phyloP scores from a whole-genome alignment of 2,888 invertebrate genomes.

The Spisula solida region DNA sequence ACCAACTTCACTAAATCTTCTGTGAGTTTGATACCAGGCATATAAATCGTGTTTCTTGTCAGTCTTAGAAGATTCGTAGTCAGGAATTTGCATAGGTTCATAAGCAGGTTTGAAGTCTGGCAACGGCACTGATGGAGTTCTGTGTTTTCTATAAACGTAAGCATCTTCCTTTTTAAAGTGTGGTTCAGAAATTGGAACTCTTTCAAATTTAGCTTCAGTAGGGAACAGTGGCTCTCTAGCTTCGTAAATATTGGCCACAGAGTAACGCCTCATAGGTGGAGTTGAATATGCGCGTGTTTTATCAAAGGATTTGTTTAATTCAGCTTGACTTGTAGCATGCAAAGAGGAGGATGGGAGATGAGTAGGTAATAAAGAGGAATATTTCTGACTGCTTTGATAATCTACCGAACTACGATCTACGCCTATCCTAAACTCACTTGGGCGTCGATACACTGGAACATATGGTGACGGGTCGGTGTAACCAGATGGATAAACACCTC shows the following conservation, averaged over 20 bases:
- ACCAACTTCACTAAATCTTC: constrained; percentile 63
- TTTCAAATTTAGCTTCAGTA: constrained; percentile 21
- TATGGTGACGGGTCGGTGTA: constrained; percentile 98
- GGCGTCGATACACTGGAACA: constrained; percentile 88
- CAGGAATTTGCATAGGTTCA: constrained; percentile 25
- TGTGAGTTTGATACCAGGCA: constrained; percentile 36
- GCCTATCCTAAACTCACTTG: constrained; percentile 78
- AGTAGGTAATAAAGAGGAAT: not conserved
- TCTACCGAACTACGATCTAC: constrained; percentile 54
- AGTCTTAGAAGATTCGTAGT: constrained; percentile 11
- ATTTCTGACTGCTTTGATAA: constrained; percentile 40
- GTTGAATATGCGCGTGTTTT: not conserved
- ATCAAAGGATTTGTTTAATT: constrained; percentile 40
- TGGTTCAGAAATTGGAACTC: constrained; percentile 26
- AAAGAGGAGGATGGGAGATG: constrained; percentile 50
- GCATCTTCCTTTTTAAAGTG: constrained; percentile 61
- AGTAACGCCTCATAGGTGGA: constrained; percentile 42
- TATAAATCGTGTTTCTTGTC: constrained; percentile 54
- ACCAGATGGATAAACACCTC: constrained; percentile 96
- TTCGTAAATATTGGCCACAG: constrained; percentile 57
- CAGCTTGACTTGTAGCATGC: constrained; percentile 49
- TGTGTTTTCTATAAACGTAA: constrained; percentile 62
- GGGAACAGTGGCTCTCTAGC: constrained; percentile 42
- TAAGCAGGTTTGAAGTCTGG: constrained; percentile 18
- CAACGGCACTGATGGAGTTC: constrained; percentile 35